Percentiles rank a stretch among this genome's conserved stretches.
Evolutionary conservation across 2,113 vertebrate genomes (phyloP).

Genomic region (Gallinago media): DNA sequence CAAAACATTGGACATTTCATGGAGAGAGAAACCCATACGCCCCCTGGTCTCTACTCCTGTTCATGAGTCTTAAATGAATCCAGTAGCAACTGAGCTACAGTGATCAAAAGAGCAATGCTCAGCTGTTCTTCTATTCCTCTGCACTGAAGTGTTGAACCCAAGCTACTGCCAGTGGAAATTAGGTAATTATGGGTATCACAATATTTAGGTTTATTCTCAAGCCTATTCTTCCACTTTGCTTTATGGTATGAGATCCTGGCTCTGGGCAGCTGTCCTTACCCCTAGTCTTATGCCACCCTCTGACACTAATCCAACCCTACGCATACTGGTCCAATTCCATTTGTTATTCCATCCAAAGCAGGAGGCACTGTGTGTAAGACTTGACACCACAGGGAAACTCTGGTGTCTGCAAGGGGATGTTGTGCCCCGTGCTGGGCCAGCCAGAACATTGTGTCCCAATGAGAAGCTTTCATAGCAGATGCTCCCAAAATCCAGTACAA

Average conservation of each 20-base stretch:
- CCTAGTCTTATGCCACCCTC: background rate
- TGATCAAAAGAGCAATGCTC: background rate
- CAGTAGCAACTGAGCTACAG: background rate
- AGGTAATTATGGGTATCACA: background rate
- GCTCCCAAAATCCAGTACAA: background rate
- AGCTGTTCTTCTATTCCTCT: background rate
- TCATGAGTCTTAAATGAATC: background rate
- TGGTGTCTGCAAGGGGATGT: fast-evolving
- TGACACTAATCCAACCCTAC: background rate
- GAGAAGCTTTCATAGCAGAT: background rate
- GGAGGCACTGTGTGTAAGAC: background rate
- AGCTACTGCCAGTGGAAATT: background rate
- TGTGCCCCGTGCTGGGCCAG: background rate
- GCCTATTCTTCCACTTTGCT: background rate
- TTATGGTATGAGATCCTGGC: background rate
- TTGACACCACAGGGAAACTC: too few relatives aligned
- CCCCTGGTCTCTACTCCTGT: background rate
- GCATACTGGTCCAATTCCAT: background rate
- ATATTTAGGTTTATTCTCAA: background rate
- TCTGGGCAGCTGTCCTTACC: background rate
- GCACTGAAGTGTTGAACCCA: background rate
- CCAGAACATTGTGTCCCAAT: background rate
- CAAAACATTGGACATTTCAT: background rate
- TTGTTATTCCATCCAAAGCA: background rate
- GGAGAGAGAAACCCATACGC: background rate